Conservation (phyloP, 1,140 invertebrate species). For the Drosophila saltans region DNA sequence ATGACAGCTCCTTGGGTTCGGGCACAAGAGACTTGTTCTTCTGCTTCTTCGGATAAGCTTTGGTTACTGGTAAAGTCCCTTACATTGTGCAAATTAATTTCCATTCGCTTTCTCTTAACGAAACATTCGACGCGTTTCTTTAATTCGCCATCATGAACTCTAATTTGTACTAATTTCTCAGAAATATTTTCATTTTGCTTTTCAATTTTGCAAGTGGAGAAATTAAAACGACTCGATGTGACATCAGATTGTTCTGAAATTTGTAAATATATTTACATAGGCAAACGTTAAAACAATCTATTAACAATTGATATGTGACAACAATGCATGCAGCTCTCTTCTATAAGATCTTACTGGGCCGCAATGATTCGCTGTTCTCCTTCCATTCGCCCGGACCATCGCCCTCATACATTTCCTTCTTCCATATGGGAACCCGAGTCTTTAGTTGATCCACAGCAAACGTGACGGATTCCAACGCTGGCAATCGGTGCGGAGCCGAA, state of each 20-base stretch:
- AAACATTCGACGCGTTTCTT: conserved; percentile 86
- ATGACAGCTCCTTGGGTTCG: conserved; percentile 87
- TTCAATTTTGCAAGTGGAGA: conserved; percentile 69
- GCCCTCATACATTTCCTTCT: conserved; percentile 94
- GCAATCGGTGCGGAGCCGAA: conserved; percentile 93
- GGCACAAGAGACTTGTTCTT: conserved; percentile 84
- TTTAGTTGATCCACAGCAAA: conserved; percentile 95
- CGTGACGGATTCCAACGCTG: conserved; percentile 92
- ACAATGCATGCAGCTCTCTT: conserved; percentile 9
- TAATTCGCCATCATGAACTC: conserved; percentile 84
- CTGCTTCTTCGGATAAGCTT: conserved; percentile 15
- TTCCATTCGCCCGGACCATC: conserved; percentile 87
- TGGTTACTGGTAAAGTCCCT: conserved; percentile 86
- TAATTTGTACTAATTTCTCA: conserved; percentile 85
- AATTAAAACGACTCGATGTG: conserved; percentile 50
- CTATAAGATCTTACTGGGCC: conserved; percentile 83
- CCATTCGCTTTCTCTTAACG: conserved; percentile 86
- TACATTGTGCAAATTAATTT: conserved; percentile 87
- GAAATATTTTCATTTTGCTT: conserved; percentile 73
- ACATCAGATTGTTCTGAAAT: conserved; percentile 25
- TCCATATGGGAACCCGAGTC: conserved; percentile 96
- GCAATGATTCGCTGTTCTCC: conserved; percentile 91
- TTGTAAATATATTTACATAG: conserved; percentile 35
- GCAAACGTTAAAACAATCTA: conserved; percentile 16
- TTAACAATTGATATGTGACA: conserved; percentile 25